Evolutionary conservation across 2,113 vertebrate genomes (phyloP), one percentile per base, ranked within the genome.

Genomic region (Picathartes gymnocephalus): DNA sequence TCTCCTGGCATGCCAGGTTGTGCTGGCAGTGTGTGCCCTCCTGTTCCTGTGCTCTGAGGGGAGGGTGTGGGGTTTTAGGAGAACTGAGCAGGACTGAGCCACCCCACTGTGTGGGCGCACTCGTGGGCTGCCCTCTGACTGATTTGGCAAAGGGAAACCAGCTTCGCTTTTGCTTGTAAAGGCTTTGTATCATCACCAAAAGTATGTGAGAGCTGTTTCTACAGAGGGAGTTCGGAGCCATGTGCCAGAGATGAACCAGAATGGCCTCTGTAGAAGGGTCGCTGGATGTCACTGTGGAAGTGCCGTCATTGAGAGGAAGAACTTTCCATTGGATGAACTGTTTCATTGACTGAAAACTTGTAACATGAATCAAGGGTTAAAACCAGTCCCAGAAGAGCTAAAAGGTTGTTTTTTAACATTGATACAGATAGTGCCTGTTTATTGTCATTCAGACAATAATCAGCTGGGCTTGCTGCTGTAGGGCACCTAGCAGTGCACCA

Each of bases 221-320:
- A n/a, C 48, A 56, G 51, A 23, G 35, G 7, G 50, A 40, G 31
- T 5, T 64, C 23, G 65, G 53, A 85, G 10, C 53, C 8, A 0
- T 15, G 1, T 48, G 65, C 39, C 42, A 23, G 24, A n/a, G 70
- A 15, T 40, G 66, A 64, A 30, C 13, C 0, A 0, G 44, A 64
- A 12, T 15, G 62, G 60, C 23, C 23, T 47, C 37, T 66, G 22
- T 12, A 14, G 62, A 35, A 50, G 57, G 27, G 7, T 81, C 0
- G 4, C 22, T 44, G 30, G 8, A 13, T 74, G 48, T 74, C 22
- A 2, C 47, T 64, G 53, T 17, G 27, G 24, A 35, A 77, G 21
- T 33, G 40, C 44, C 42, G 2, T 56, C 13, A 1, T 1, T 25
- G 47, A 12, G 14, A 28, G 45, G 21, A 31, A 40, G 40, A 89